Conservation (phyloP, 2,113 vertebrate genomes). For the Octodon degus region DNA sequence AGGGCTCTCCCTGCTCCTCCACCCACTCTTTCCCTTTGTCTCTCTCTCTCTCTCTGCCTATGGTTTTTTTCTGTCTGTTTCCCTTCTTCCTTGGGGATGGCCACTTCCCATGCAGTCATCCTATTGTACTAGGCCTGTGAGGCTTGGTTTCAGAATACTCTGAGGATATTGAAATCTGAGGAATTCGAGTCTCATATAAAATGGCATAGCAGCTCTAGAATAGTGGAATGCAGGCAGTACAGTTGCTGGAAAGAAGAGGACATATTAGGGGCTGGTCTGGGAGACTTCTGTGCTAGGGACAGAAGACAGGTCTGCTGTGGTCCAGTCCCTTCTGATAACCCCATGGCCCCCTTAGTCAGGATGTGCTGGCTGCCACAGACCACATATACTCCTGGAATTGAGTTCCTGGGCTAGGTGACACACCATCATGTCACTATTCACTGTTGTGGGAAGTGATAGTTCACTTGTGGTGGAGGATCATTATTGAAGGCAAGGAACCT, state of each 20-base stretch:
- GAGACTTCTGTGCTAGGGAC: not conserved
- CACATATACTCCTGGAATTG: not conserved
- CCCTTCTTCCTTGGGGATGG: not conserved
- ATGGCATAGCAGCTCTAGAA: not conserved
- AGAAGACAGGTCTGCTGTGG: not conserved
- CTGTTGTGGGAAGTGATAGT: conserved; percentile 12
- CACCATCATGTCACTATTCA: not conserved
- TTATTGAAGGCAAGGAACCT: not conserved
- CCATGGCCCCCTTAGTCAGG: not conserved
- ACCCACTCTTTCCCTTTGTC: not conserved
- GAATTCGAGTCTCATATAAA: not conserved
- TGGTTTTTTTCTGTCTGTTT: not conserved
- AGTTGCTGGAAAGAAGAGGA: not conserved
- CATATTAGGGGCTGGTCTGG: not conserved
- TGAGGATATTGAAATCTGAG: not conserved
- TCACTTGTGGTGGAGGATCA: conserved; percentile 48
- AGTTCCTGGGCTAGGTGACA: not conserved
- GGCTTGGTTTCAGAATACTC: not conserved
- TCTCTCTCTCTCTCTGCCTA: not conserved
- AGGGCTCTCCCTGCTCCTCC: not conserved
- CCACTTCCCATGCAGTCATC: not conserved
- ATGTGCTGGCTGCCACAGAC: not conserved
- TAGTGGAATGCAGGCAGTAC: not conserved
- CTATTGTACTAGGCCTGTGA: not conserved
- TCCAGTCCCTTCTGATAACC: not conserved